Conservation (phyloP, 2,797 vertebrate species). For the Anguilla megastoma region DNA sequence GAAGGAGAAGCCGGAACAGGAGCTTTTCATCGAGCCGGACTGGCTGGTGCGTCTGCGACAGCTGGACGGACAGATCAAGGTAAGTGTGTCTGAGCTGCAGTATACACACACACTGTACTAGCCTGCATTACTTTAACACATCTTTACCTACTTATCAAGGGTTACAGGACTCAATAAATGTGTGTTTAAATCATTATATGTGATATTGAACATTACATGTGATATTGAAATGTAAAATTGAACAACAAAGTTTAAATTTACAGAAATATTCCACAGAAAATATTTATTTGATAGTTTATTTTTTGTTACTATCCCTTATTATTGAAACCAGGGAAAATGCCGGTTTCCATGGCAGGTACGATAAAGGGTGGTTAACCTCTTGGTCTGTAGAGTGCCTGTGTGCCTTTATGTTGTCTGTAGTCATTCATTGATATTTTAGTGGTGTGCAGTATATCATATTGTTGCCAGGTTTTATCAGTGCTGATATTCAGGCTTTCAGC, state of each 20-base stretch:
- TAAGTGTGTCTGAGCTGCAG: conserved; percentile 50
- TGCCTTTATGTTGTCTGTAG: background rate
- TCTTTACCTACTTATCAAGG: background rate
- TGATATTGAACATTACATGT: background rate
- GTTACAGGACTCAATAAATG: background rate
- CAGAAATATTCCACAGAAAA: background rate
- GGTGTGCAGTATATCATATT: background rate
- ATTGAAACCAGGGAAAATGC: background rate
- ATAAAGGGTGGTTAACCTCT: background rate
- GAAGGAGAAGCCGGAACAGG: conserved; percentile 92
- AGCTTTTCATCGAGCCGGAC: conserved; percentile 80
- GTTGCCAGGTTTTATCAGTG: background rate
- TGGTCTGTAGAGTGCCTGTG: background rate
- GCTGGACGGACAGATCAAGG: conserved; percentile 84
- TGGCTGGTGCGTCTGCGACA: conserved; percentile 85
- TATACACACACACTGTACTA: background rate
- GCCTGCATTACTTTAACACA: background rate
- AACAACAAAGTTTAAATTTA: background rate
- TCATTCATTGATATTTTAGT: background rate
- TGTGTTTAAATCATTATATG: background rate
- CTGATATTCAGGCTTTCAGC: background rate
- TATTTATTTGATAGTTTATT: background rate
- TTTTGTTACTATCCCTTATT: background rate
- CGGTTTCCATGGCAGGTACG: background rate
- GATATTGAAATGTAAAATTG: background rate